Evolutionary conservation across 1,140 invertebrate genomes (phyloP), one percentile per base, ranked within the genome.

Genomic region (Hylyphantes graminicola): DNA sequence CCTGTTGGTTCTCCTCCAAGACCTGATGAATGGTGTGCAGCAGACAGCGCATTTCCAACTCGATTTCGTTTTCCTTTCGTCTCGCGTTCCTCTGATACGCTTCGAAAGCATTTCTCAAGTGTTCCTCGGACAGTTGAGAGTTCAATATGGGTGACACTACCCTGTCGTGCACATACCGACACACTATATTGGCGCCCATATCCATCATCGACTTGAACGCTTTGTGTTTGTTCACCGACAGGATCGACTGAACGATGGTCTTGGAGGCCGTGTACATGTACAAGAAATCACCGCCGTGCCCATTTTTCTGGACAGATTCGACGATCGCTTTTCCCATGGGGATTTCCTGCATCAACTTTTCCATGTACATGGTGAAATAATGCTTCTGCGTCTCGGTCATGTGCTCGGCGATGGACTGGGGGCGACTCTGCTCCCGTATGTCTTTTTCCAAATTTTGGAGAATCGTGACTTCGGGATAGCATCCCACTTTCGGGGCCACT

Each of bases 251-350:
- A 61, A 75, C n/a, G 0, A 75, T 48, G 5, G 17, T 61, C 5
- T 75, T 75, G 3, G 19, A 17, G 0, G 73, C 73, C 7, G 73
- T 61, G 5, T 35, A 75, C 73, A 75, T 59, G 57, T 61, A 75
- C 19, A 12, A 15, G 12, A n/a, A n/a, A n/a, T n/a, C n/a, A 65
- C n/a, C n/a, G 17, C 9, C 0, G 17, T 3, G 10, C n/a, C 63
- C 9, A 19, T n/a, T n/a, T 7, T n/a, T 73, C 10, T 19, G 53
- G 12, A 74, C 53, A 0, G 51, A 53, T 7, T 78, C 61, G 0
- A 78, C 7, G 0, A 78, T 0, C 0, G 12, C 12, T 54, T 67
- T 53, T 8, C 75, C 55, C 61, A 78, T 78, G 0, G 75, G 75
- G 0, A 77, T 17, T 19, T 64, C 6, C 5, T 78, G 19, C 50